Evolutionary conservation across 2,888 invertebrate genomes (phyloP).

Genomic region (Acronicta aceris): DNA sequence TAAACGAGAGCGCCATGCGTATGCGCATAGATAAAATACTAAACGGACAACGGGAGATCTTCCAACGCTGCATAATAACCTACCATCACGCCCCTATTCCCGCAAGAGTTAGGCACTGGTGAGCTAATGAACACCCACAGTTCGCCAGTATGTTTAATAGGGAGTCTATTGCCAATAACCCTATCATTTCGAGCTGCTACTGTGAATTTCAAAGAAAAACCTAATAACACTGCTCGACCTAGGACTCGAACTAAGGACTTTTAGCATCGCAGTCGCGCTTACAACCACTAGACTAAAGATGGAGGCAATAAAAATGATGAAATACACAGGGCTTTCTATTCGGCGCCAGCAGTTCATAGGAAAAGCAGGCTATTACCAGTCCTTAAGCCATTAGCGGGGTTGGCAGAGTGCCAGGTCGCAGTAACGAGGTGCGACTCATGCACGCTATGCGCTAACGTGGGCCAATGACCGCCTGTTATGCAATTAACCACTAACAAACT

Average conservation of each 20-base stretch:
- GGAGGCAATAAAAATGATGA: no score
- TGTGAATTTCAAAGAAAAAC: no score
- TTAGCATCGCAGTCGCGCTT: no score
- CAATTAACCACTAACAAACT: constrained; percentile 15
- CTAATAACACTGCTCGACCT: no score
- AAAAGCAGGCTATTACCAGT: constrained; percentile 23
- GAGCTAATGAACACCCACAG: no score
- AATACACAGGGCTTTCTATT: background rate
- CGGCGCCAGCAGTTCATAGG: constrained; percentile 15
- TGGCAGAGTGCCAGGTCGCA: constrained; percentile 48
- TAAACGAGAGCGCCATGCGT: constrained; percentile 32
- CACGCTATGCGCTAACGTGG: constrained; percentile 16
- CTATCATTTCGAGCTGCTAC: no score
- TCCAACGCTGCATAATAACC: constrained; percentile 21
- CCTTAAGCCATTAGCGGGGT: constrained; percentile 11
- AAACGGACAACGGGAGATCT: constrained; percentile 8
- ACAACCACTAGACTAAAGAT: background rate
- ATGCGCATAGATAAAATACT: constrained; percentile 32
- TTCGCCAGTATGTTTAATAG: no score
- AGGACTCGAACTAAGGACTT: no score
- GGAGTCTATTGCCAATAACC: no score
- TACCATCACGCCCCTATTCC: no score
- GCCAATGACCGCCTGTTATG: constrained; percentile 43
- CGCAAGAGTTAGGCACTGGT: no score
- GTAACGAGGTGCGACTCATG: constrained; percentile 31